A percentile compares a stretch with the other conserved stretches of the same genome.
These are phyloP conservation scores for Lepus townsendii DNA, from an alignment of 2,797 vertebrate species.

Conservation along the genomic window DNA sequence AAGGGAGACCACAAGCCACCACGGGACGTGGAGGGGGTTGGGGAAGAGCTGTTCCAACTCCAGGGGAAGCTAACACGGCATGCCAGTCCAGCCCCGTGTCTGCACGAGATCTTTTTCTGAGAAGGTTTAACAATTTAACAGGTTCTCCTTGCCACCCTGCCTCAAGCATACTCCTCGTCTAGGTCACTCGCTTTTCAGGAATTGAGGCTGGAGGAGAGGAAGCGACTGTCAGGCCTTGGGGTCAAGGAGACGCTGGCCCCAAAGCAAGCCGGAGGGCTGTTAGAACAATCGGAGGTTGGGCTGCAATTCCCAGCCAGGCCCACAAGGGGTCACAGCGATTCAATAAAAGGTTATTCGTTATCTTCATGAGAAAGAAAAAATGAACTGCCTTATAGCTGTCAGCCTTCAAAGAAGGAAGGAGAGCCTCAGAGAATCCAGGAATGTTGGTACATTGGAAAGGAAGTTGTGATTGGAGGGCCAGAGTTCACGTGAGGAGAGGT, in stretches of 20 bases:
- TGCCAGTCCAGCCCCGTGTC: too few species aligned
- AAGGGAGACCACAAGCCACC: not conserved
- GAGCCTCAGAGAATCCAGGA: not conserved
- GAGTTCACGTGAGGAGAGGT: not conserved
- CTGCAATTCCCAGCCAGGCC: not conserved
- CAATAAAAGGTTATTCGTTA: not conserved
- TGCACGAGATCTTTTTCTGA: not conserved
- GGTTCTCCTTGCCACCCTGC: not conserved
- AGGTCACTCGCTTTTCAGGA: not conserved
- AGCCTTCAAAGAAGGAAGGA: not conserved
- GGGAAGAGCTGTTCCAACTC: not conserved
- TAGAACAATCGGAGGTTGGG: not conserved
- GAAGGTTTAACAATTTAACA: not conserved
- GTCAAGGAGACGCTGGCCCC: not conserved
- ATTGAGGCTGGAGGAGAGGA: not conserved
- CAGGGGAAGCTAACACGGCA: not conserved
- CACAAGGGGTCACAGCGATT: conserved; percentile 54
- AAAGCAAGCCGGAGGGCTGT: rapidly evolving
- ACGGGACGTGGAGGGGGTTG: not conserved
- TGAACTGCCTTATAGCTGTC: not conserved
- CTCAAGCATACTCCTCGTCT: not conserved
- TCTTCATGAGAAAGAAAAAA: not conserved
- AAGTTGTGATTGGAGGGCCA: not conserved
- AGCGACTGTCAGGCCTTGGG: not conserved
- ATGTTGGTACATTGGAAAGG: not conserved